Conservation (phyloP, 2,888 invertebrate genomes). For the Drosophila barbarae region DNA sequence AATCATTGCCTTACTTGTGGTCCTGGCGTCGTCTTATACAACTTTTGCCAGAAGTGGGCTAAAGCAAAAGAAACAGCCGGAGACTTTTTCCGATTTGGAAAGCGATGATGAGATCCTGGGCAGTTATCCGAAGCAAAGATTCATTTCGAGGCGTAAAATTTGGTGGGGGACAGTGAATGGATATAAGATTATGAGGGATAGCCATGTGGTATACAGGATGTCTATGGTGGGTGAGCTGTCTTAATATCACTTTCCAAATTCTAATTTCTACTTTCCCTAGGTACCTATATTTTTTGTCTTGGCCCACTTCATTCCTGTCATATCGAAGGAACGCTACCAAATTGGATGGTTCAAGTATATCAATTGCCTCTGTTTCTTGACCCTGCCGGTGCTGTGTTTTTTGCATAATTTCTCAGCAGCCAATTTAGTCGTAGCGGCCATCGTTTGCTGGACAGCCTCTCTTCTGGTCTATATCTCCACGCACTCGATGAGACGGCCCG, state of each 20-base stretch:
- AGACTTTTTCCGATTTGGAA: background rate
- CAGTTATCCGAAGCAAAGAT: background rate
- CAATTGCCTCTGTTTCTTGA: slow-evolving; percentile 13
- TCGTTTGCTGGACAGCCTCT: slow-evolving; percentile 25
- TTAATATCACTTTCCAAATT: background rate
- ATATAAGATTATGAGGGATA: slow-evolving; percentile 20
- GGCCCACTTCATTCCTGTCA: slow-evolving; percentile 48
- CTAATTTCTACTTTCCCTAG: slow-evolving; percentile 8
- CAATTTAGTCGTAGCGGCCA: background rate
- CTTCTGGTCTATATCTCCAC: slow-evolving; percentile 29
- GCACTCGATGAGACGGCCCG: slow-evolving; percentile 32
- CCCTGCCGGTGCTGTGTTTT: slow-evolving; percentile 31
- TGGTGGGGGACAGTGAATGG: slow-evolving; percentile 54
- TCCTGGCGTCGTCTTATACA: slow-evolving; percentile 32
- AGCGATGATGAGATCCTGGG: slow-evolving; percentile 40
- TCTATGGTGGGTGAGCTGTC: slow-evolving; percentile 18
- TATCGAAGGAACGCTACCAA: slow-evolving; percentile 12
- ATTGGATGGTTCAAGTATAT: slow-evolving; percentile 53
- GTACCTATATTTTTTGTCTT: slow-evolving; percentile 40
- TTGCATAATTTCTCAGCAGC: background rate
- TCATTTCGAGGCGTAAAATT: background rate
- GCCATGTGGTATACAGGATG: background rate
- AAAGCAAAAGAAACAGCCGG: fast-evolving
- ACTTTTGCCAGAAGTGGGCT: background rate
- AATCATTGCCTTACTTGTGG: background rate